Evolutionary conservation across 2,888 invertebrate species (phyloP).

Genomic region (Limenitis camilla): DNA sequence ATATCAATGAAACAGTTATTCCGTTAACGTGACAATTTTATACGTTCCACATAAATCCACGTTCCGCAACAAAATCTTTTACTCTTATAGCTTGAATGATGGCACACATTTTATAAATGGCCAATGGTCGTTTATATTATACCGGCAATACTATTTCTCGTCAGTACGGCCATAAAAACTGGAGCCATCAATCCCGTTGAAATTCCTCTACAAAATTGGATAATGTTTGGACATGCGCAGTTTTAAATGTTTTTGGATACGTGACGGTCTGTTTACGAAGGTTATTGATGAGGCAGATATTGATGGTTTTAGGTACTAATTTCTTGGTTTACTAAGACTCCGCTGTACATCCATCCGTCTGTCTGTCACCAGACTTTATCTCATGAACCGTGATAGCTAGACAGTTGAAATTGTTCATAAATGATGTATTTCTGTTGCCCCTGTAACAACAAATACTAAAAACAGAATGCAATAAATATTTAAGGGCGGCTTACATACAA

Average conservation of each 20-base stretch:
- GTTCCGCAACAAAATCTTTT: slow-evolving; percentile 16
- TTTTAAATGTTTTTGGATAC: not conserved
- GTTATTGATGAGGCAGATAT: no score
- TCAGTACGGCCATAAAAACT: slow-evolving; percentile 7
- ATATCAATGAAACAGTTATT: slow-evolving; percentile 3
- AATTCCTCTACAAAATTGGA: slow-evolving; percentile 14
- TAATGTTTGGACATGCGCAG: not conserved
- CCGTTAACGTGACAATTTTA: slow-evolving; percentile 11
- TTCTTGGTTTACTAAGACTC: no score
- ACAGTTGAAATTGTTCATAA: no score
- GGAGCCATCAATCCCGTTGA: slow-evolving; percentile 1
- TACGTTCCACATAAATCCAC: slow-evolving; percentile 7
- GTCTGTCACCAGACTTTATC: no score
- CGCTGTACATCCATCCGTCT: no score
- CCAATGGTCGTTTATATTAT: slow-evolving; percentile 15
- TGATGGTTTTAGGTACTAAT: no score
- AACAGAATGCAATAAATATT: no score
- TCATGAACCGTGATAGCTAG: no score
- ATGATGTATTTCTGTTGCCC: no score
- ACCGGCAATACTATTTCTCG: slow-evolving; percentile 6
- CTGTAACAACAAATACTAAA: no score
- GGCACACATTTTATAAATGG: slow-evolving; percentile 17
- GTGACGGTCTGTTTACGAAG: not conserved
- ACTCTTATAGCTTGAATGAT: slow-evolving; percentile 9
- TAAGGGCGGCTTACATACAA: no score